Evolutionary conservation across 2,888 invertebrate species (phyloP).

Genomic region (Celastrina argiolus): DNA sequence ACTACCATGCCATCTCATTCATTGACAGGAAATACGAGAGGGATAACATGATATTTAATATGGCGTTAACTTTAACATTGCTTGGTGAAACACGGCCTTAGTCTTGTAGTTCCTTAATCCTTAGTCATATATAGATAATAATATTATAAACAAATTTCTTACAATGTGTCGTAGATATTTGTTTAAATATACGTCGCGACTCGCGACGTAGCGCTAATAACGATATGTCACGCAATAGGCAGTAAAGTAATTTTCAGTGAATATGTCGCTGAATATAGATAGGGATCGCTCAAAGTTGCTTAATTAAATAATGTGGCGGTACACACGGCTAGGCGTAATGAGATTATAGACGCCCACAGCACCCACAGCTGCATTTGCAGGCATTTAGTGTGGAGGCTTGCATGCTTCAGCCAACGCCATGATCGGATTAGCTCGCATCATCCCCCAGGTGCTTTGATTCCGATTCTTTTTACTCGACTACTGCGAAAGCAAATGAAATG

Average conservation of each 20-base stretch:
- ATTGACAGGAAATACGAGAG: no score
- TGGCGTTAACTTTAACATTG: no score
- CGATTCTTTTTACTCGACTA: no score
- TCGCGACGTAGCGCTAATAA: background rate
- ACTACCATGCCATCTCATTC: no score
- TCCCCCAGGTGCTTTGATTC: background rate
- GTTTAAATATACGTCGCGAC: no score
- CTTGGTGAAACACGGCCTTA: no score
- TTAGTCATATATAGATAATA: no score
- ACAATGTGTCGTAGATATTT: no score
- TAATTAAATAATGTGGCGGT: conserved; percentile 12
- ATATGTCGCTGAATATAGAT: background rate
- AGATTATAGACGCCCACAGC: conserved; percentile 13
- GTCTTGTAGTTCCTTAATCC: no score
- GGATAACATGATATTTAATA: no score
- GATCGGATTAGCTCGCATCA: background rate
- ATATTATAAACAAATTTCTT: no score
- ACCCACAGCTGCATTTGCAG: background rate
- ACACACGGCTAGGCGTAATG: conserved; percentile 14
- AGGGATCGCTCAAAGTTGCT: conserved; percentile 15
- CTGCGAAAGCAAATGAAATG: no score
- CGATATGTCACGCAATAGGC: background rate
- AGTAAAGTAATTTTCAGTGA: conserved; percentile 9
- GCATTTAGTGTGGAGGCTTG: conserved; percentile 9
- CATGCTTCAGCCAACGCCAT: conserved; percentile 6